phyloP scores from a whole-genome alignment of 2,888 invertebrate species.

The Trileptium ribeirensis region DNA sequence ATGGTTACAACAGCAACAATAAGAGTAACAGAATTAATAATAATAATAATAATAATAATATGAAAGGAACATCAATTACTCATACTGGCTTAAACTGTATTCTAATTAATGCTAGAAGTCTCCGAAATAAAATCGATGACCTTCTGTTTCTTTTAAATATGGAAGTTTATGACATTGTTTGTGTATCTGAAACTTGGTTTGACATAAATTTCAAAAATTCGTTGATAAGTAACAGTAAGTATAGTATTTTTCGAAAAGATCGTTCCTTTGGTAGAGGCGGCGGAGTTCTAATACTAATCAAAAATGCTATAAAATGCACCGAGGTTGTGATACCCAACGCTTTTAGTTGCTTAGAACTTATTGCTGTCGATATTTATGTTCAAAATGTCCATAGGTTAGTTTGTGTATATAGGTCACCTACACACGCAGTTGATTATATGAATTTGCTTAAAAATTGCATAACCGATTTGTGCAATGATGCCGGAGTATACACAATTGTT shows the following conservation, averaged over 20 bases:
- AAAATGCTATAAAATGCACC: neutral
- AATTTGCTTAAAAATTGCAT: neutral
- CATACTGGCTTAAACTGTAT: too few relatives aligned
- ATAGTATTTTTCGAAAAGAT: neutral
- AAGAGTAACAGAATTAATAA: too few relatives aligned
- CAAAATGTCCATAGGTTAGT: neutral
- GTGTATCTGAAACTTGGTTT: neutral
- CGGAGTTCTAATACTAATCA: neutral
- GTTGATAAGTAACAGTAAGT: neutral
- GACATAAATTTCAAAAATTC: neutral
- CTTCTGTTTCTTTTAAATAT: neutral
- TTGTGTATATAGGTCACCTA: neutral
- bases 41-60: too few relatives aligned
- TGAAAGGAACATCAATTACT: too few relatives aligned
- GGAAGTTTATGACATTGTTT: neutral
- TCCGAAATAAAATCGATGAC: neutral
- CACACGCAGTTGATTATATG: neutral
- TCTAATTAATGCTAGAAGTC: neutral
- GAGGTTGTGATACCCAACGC: neutral
- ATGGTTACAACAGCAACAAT: too few relatives aligned
- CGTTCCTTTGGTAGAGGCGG: neutral
- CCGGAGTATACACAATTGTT: neutral
- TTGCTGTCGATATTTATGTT: neutral
- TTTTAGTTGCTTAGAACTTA: neutral
- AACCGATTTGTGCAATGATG: neutral